phyloP scores from a whole-genome alignment of 1,140 invertebrate genomes.

The Drosophila nasuta region DNA sequence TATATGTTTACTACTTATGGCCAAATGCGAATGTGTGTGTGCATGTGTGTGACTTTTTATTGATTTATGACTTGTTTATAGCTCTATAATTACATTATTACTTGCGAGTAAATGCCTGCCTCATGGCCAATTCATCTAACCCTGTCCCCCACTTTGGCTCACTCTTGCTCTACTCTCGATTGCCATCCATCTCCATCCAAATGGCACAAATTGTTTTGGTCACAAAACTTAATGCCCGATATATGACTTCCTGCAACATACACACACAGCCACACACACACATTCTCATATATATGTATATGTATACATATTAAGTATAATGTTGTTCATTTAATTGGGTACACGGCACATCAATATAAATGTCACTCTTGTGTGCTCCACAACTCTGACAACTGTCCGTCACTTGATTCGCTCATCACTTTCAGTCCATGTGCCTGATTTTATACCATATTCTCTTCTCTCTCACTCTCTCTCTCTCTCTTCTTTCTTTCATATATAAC shows the following conservation, averaged over 20 bases:
- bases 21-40: slow-evolving; percentile 13
- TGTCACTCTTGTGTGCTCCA: slow-evolving; percentile 57
- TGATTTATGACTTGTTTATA: slow-evolving; percentile 78
- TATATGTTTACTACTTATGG: slow-evolving; percentile 40
- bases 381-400: slow-evolving; percentile 52
- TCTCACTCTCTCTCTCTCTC: too few relatives aligned
- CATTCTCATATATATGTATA: not conserved
- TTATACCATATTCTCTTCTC: slow-evolving; percentile 10
- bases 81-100: slow-evolving; percentile 77
- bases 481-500: too few relatives aligned
- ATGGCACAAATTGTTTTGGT: slow-evolving; percentile 53
- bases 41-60: slow-evolving; percentile 45
- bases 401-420: slow-evolving; percentile 42
- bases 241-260: slow-evolving; percentile 48
- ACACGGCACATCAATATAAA: slow-evolving; percentile 67
- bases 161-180: not conserved
- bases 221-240: slow-evolving; percentile 59
- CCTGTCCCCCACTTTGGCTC: not conserved
- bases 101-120: slow-evolving; percentile 41
- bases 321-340: slow-evolving; percentile 67
- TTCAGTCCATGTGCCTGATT: slow-evolving; percentile 17
- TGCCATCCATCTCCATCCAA: not conserved
- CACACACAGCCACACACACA: not conserved
- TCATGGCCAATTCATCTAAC: slow-evolving; percentile 26
- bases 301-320: slow-evolving; percentile 32